Evolutionary conservation across 1,140 invertebrate genomes (phyloP), one percentile per base, ranked within the genome.

Genomic region (Chironomus striatipennis): DNA sequence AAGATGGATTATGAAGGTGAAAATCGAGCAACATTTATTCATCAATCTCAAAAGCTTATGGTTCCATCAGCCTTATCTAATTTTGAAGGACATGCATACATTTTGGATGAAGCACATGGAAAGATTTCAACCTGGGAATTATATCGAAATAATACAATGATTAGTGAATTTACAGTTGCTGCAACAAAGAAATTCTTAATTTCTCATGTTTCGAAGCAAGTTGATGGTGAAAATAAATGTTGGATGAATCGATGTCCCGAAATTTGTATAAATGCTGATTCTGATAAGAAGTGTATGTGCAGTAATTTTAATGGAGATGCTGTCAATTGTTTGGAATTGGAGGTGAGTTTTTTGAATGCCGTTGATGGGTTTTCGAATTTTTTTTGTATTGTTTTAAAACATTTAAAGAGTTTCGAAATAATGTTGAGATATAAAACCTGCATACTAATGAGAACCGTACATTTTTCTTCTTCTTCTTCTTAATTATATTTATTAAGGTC

Each of bases 1-100:
- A 83, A 85, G 73, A 83, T 90, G n/a, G 85, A 85, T 75, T 87
- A 92, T 9, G 86, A 91, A 73, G 89, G 89, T 8, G 83, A 82
- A 3, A 82, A 86, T 64, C 81, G 87, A 12, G 82, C 83, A 74
- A 76, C 85, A 1, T 82, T 90, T 2, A 77, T 85, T 7, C 75
- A 80, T n/a, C 80, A 86, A 42, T 79, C 83, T 1, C 79, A 79
- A 2, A 83, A 85, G 3, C 76, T 85, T 0, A 81, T 82, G 70
- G 81, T 81, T 57, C 86, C 83, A 0, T 80, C 80, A 1, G 82
- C 82, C 0, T 77, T 90, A 0, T 83, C 80, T n/a, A 77, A 90
- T 10, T 89, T 86, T 78, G 89, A 90, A 78, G 86, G 90, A 77
- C 79, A 85, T 65, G 79, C 88, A 0, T 90, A 87, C 77, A 88